Percentiles rank a stretch among this genome's conserved stretches.
Conservation (phyloP, 1,140 invertebrate species). For the Tetramorium parvispinum region DNA sequence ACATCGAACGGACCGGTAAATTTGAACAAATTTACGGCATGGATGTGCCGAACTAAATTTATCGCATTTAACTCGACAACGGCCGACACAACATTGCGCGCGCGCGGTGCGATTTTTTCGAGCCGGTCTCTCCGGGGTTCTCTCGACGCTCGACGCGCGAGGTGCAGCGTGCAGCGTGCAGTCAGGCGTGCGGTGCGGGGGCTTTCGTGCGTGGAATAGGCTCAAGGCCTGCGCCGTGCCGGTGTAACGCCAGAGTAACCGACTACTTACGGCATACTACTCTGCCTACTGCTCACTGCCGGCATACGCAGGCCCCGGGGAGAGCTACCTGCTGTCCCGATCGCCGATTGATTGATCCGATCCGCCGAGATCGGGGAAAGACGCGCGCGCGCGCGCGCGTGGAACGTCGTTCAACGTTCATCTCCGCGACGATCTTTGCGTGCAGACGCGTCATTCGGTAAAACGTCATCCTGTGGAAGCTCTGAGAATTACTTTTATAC, state of each 20-base stretch:
- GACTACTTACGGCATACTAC: slow-evolving; percentile 68
- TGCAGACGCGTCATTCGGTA: not conserved
- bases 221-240: slow-evolving; percentile 84
- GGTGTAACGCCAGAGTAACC: slow-evolving; percentile 78
- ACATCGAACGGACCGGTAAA: not conserved
- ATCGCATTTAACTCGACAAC: slow-evolving; percentile 45
- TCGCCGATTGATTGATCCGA: slow-evolving; percentile 71
- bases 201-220: slow-evolving; percentile 86
- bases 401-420: slow-evolving; percentile 32
- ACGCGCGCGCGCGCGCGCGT: slow-evolving; percentile 47
- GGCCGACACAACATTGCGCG: slow-evolving; percentile 41
- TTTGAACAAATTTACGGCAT: not conserved
- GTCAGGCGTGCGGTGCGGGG: slow-evolving; percentile 83
- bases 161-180: slow-evolving; percentile 77
- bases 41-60: slow-evolving; percentile 54
- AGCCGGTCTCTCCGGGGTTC: slow-evolving; percentile 51
- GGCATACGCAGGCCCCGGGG: slow-evolving; percentile 31
- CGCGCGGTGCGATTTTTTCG: slow-evolving; percentile 54
- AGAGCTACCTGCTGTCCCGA: slow-evolving; percentile 68
- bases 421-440: slow-evolving; percentile 4
- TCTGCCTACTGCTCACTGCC: slow-evolving; percentile 67
- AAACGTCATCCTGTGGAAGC: not conserved
- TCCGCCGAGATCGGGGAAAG: slow-evolving; percentile 54
- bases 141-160: slow-evolving; percentile 67
- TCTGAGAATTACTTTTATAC: not conserved